Evolutionary conservation across 1,140 invertebrate species (phyloP), one percentile per base, ranked within the genome.

Genomic region (Melanaphis sacchari): DNA sequence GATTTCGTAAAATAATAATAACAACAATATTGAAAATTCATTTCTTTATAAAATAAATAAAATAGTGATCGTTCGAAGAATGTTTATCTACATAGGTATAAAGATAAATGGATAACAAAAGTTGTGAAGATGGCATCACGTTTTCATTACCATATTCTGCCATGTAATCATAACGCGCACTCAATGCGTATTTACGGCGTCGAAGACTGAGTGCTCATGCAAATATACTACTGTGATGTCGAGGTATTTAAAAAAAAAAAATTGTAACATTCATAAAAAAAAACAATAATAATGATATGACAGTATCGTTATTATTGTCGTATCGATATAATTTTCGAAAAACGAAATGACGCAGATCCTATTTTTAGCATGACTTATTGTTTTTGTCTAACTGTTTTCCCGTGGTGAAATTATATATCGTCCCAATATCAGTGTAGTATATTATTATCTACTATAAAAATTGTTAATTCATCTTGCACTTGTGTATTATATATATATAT

Each of bases 81-180:
- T 41, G 2, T 6, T 31, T 31, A n/a, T 26, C 0, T 21, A 46
- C 15, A 8, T 21, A 49, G 31, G 18, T n/a, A 36, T 43, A 46
- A 88, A 88, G 85, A 88, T 43, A 88, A 88, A 88, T 87, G 40
- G 41, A 87, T 43, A n/a, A n/a, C 41, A 46, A 88, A 88, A 87
- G 85, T 49, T 18, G 18, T 3, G 24, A 31, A 9, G 24, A 40
- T 24, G 36, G 38, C 82, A 40, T 40, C 40, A 84, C 40, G 76
- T 82, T 84, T 26, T 24, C 82, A 40, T 40, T 21, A 26, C 38
- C 40, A 24, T 22, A 22, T 24, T 21, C 22, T 38, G 36, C 38
- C 38, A 38, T 82, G 76, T 41, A 84, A 31, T 40, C 82, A 41
- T 84, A 41, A 84, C 82, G 82, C 82, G 40, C 41, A 66, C 59